A percentile compares a stretch with the other conserved stretches of the same genome.
phyloP scores from a whole-genome alignment of 1,140 invertebrate genomes.

The Penaeus chinensis region DNA sequence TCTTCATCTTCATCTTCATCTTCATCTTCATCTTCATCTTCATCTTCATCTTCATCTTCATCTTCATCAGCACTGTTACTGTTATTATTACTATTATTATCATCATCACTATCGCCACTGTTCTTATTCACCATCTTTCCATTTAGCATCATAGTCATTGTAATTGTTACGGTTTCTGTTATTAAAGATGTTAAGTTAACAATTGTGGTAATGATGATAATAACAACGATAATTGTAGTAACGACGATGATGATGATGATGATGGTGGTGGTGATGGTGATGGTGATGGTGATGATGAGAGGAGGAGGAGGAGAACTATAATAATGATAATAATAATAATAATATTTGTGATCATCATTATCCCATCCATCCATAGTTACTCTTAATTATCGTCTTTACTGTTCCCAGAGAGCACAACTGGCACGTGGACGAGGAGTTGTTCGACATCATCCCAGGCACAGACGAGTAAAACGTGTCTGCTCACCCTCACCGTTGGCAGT shows the following conservation, averaged over 20 bases:
- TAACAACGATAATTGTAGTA: too few species aligned
- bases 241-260: too few species aligned
- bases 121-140: neutral
- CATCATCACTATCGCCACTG: neutral
- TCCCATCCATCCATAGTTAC: neutral
- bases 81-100: too few species aligned
- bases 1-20: neutral
- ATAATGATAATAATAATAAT: too few species aligned
- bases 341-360: neutral
- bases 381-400: too few species aligned
- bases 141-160: neutral
- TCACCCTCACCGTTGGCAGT: too few species aligned
- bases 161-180: neutral
- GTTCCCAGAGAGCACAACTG: constrained; percentile 23
- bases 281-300: too few species aligned
- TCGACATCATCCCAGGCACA: constrained; percentile 22
- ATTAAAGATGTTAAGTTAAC: too few species aligned
- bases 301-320: too few species aligned
- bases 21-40: neutral
- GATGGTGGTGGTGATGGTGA: too few species aligned
- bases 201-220: too few species aligned
- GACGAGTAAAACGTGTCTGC: too few species aligned
- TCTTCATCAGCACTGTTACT: neutral
- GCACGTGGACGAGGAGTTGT: constrained; percentile 39
- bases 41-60: neutral